phyloP scores from a whole-genome alignment of 2,888 invertebrate genomes.

The Stenurella melanura region DNA sequence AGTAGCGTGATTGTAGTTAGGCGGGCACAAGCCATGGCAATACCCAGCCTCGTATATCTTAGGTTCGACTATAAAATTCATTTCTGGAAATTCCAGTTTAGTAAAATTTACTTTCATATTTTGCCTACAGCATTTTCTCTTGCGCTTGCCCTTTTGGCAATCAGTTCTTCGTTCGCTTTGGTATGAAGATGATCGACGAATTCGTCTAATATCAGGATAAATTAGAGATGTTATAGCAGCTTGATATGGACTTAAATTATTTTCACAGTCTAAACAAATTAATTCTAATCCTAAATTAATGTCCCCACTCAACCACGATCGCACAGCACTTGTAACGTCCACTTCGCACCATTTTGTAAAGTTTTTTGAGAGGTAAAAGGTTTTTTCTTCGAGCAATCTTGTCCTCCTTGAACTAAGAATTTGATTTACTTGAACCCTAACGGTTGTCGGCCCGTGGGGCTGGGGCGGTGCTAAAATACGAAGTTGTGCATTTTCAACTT shows the following conservation, averaged over 20 bases:
- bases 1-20: constrained; percentile 81
- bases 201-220: constrained; percentile 63
- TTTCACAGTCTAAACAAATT: constrained; percentile 74
- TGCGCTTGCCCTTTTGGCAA: constrained; percentile 74
- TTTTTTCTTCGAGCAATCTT: constrained; percentile 69
- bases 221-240: constrained; percentile 68
- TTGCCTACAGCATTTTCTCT: constrained; percentile 78
- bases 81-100: constrained; percentile 75
- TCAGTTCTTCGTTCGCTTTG: constrained; percentile 74
- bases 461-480: constrained; percentile 70
- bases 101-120: constrained; percentile 80
- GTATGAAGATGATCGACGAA: constrained; percentile 61
- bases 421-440: constrained; percentile 69
- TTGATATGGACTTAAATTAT: constrained; percentile 69
- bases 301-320: constrained; percentile 73
- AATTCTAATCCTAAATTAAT: constrained; percentile 76
- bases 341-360: constrained; percentile 78
- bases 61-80: constrained; percentile 81
- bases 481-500: constrained; percentile 74
- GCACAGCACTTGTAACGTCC: constrained; percentile 76
- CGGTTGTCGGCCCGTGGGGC: constrained; percentile 53
- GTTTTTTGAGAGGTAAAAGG: constrained; percentile 67
- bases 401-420: constrained; percentile 71
- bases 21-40: constrained; percentile 82
- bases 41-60: constrained; percentile 82